Conservation (phyloP, 2,797 vertebrate species). For the Sebastes trivittatus region DNA sequence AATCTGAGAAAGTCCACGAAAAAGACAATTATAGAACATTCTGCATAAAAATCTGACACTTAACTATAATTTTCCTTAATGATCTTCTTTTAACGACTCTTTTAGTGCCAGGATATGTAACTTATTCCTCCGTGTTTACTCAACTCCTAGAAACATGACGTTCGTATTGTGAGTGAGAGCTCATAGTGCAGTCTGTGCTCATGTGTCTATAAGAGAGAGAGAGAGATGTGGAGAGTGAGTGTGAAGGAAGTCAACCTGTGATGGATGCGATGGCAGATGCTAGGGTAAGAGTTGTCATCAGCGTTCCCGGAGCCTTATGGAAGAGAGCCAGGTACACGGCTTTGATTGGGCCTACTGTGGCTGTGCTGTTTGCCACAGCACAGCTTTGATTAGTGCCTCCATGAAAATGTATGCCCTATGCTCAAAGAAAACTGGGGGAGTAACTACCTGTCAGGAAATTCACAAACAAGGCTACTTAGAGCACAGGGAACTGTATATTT, state of each 20-base stretch:
- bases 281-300: constrained; percentile 78
- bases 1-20: constrained; percentile 23
- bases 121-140: constrained; percentile 24
- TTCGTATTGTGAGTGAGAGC: constrained; percentile 46
- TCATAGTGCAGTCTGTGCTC: constrained; percentile 37
- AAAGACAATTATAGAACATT: constrained; percentile 24
- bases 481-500: constrained; percentile 80
- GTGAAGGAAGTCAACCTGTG: constrained; percentile 69
- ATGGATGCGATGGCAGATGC: constrained; percentile 75
- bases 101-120: constrained; percentile 17
- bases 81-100: constrained; percentile 28
- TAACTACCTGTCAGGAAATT: constrained; percentile 84
- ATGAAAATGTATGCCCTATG: constrained; percentile 82
- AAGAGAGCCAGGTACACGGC: constrained; percentile 73
- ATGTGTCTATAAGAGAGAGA: constrained; percentile 44
- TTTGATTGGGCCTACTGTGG: constrained; percentile 79
- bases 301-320: constrained; percentile 68
- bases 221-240: constrained; percentile 48
- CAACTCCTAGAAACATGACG: constrained; percentile 20
- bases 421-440: constrained; percentile 84
- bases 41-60: constrained; percentile 22
- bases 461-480: constrained; percentile 84
- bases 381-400: constrained; percentile 83
- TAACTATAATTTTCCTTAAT: constrained; percentile 16
- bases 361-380: constrained; percentile 73